Conservation (phyloP, 2,888 invertebrate species). For the Saturnia pavonia region DNA sequence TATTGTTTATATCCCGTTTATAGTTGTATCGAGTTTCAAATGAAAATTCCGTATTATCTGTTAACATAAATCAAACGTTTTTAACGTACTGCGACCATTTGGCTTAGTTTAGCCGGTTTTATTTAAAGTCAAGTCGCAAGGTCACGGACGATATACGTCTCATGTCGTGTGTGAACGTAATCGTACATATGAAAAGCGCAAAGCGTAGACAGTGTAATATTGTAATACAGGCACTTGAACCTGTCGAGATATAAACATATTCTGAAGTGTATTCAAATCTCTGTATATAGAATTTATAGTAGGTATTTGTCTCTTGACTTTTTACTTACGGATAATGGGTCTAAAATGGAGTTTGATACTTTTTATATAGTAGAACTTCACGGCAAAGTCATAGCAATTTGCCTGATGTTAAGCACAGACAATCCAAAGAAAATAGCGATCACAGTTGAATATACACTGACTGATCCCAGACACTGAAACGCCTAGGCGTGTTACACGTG, state of each 20-base stretch:
- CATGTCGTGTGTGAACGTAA: slow-evolving; percentile 58
- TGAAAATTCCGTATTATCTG: neutral
- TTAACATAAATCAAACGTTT: neutral
- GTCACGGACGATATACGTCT: slow-evolving; percentile 51
- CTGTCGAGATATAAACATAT: slow-evolving; percentile 53
- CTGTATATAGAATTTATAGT: too few relatives aligned
- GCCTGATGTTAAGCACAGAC: too few relatives aligned
- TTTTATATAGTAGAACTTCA: too few relatives aligned
- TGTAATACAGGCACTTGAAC: slow-evolving; percentile 56
- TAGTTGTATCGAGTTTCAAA: neutral
- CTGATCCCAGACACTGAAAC: too few relatives aligned
- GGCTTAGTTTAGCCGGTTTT: neutral
- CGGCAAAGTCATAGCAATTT: too few relatives aligned
- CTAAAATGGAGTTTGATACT: too few relatives aligned
- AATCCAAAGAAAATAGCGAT: too few relatives aligned
- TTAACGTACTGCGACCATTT: neutral
- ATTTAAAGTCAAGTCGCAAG: slow-evolving; percentile 16
- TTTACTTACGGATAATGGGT: too few relatives aligned
- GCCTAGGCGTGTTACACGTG: too few relatives aligned
- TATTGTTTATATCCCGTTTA: too few relatives aligned
- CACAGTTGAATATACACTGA: too few relatives aligned
- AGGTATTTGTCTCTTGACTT: too few relatives aligned
- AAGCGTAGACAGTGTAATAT: slow-evolving; percentile 57
- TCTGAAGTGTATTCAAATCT: neutral
- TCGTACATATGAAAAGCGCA: slow-evolving; percentile 65